phyloP scores from a whole-genome alignment of 2,797 vertebrate genomes.

The Cottoperca gobio region DNA sequence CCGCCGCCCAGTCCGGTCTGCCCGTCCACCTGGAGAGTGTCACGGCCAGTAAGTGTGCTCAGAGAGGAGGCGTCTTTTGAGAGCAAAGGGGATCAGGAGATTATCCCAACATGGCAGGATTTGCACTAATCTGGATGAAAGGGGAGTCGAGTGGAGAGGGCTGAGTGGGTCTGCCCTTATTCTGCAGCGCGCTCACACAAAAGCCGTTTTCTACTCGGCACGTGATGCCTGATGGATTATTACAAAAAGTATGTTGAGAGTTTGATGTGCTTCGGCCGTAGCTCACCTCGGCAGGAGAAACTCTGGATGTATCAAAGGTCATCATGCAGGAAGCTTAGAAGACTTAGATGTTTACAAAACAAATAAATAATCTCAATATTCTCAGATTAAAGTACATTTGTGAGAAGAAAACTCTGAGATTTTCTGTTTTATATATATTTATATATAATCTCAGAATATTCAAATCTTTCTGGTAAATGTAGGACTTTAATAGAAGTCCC shows the following conservation, averaged over 20 bases:
- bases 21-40: constrained; percentile 91
- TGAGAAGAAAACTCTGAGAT: too few relatives aligned
- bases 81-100: constrained; percentile 76
- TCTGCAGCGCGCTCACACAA: constrained; percentile 52
- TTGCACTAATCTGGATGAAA: constrained; percentile 77
- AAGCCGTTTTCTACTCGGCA: constrained; percentile 30
- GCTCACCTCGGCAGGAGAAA: constrained; percentile 20
- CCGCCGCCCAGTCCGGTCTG: constrained; percentile 91
- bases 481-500: too few relatives aligned
- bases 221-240: constrained; percentile 38
- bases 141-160: constrained; percentile 65
- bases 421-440: too few relatives aligned
- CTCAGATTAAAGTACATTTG: too few relatives aligned
- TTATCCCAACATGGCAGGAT: constrained; percentile 76
- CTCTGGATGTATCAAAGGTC: constrained; percentile 22
- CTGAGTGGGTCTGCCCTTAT: constrained; percentile 71
- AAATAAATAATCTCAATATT: too few relatives aligned
- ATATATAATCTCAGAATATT: too few relatives aligned
- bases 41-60: constrained; percentile 88
- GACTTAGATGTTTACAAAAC: too few relatives aligned
- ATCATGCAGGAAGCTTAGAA: constrained; percentile 5
- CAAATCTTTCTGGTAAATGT: too few relatives aligned
- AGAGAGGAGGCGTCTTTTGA: constrained; percentile 59
- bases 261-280: constrained; percentile 4
- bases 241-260: constrained; percentile 8